Base-by-base conservation (phyloP, 2,113 vertebrate species). In the Megaleporinus macrocephalus region DNA sequence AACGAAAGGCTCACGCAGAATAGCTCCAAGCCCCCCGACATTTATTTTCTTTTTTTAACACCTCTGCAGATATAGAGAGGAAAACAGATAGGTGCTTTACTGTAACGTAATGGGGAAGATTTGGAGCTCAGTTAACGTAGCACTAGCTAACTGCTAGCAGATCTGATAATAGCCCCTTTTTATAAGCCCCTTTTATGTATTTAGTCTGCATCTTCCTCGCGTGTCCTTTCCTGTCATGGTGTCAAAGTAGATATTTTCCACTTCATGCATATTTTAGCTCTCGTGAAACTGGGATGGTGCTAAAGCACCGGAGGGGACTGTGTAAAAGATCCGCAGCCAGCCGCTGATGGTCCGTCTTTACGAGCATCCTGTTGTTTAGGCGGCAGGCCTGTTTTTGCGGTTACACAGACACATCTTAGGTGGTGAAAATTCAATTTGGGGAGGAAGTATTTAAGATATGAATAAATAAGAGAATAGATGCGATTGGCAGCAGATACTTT, bases 261-360 rank as follows among this genome's bases (percentile, higher is more conserved):
- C 90, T 89, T 90, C 89, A 89, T 93, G 89, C 90, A 93, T 93
- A 92, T 93, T 94, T 93, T 90, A 91, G 87, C 78, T 86, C 90
- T 90, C 87, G 89, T 89, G 89, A 88, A 91, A 88, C 84, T 20
- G n/a, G 30, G 75, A 70, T 78, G 80, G 79, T 86, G 73, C 88
- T 86, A 84, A 83, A 88, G 83, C 90, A 89, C 87, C 89, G 78
- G 79, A 90, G 77, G 83, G 63, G 20, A 36, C 61, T 72, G 83
- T 86, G 80, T 87, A 74, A 83, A 89, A 88, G 84, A 83, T 90
- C 86, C 74, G 88, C 49, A 86, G 86, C 81, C 86, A 79, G 84
- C 88, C 83, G 71, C 81, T 89, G 85, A 92, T 85, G 89, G 84
- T 84, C 69, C 81, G 80, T 89, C 91, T 86, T 80, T 84, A 76